phyloP scores from a whole-genome alignment of 2,113 vertebrate genomes.

The Heloderma charlesbogerti region DNA sequence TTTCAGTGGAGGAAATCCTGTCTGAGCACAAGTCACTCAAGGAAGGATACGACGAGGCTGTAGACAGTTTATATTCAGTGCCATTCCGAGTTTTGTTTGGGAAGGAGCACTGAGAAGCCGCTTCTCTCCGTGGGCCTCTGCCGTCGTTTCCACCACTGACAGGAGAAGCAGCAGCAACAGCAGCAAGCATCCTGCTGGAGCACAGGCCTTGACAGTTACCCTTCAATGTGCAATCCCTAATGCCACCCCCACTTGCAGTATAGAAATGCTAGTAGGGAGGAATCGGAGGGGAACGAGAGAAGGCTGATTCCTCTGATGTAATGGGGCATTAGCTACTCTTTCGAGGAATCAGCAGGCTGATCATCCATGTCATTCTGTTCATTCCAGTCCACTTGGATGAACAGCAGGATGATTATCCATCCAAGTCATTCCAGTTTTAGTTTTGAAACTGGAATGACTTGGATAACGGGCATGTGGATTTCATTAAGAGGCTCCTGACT shows the following conservation, averaged over 20 bases:
- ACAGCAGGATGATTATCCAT: too few species aligned
- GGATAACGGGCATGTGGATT: background rate
- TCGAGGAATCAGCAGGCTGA: too few species aligned
- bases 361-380: too few species aligned
- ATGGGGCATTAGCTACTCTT: background rate
- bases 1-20: background rate
- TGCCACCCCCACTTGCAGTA: background rate
- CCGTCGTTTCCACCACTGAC: background rate
- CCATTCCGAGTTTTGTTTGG: background rate
- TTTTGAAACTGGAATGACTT: background rate
- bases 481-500: background rate
- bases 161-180: background rate
- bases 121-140: background rate
- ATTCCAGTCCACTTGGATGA: too few species aligned
- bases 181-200: background rate
- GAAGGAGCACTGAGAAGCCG: background rate
- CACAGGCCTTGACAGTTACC: background rate
- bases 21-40: background rate
- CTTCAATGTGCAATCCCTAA: background rate
- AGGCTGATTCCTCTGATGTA: background rate
- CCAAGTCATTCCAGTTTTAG: too few species aligned
- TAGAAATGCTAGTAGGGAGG: background rate
- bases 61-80: background rate
- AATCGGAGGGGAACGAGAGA: background rate
- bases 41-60: background rate